Evolutionary conservation across 1,140 invertebrate species (phyloP).

Genomic region (Platyscapa corneri): DNA sequence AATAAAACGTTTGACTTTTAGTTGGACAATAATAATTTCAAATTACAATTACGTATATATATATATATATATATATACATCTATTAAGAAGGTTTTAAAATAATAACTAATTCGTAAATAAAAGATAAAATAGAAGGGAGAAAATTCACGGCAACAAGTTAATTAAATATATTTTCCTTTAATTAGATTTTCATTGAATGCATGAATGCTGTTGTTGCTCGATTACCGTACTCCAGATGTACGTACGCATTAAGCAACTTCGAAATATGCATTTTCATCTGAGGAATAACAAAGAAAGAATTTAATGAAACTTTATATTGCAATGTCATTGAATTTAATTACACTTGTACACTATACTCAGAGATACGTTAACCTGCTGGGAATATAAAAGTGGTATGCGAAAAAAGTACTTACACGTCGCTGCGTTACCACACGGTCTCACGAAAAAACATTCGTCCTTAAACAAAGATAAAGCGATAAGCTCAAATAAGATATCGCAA

Average conservation of each 20-base stretch:
- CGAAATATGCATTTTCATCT: conserved; percentile 10
- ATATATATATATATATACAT: no score
- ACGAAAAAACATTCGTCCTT: not conserved
- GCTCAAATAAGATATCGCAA: conserved; percentile 50
- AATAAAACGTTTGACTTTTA: not conserved
- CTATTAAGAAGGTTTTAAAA: no score
- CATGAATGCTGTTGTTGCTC: not conserved
- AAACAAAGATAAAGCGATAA: conserved; percentile 47
- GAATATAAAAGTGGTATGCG: conserved; percentile 31
- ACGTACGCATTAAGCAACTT: not conserved
- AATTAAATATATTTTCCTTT: not conserved
- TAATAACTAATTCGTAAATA: not conserved
- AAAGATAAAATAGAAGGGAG: not conserved
- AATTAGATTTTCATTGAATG: not conserved
- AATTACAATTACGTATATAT: no score
- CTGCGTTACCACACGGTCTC: not conserved
- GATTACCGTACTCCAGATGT: not conserved
- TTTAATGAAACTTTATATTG: not conserved
- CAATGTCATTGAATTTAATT: conserved; percentile 24
- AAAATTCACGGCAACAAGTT: not conserved
- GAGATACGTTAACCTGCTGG: not conserved
- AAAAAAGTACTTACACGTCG: not conserved
- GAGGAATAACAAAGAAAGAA: conserved; percentile 6
- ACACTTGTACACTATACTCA: not conserved
- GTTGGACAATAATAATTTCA: no score